Base-by-base conservation (phyloP, 2,797 vertebrate genomes). In the Hozukius guyotensis region DNA sequence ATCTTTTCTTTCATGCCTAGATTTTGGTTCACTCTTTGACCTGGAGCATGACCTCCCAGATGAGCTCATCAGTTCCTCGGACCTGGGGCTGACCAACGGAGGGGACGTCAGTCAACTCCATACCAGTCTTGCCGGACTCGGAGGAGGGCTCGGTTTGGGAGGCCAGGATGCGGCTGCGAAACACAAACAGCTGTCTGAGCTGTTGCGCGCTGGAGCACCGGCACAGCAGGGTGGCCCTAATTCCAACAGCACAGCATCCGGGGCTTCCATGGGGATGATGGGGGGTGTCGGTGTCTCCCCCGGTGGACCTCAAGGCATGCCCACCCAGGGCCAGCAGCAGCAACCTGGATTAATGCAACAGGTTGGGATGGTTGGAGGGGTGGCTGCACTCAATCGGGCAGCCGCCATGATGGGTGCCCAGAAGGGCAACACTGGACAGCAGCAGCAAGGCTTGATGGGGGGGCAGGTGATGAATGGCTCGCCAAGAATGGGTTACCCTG, bases 101-200 rank as follows among this genome's bases (percentile, higher is more conserved):
- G 95, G 93, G 24, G 98, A 99, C 90, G 94, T 97, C 89, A 95
- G 94, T 92, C 97, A 98, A 85, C 95, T 99, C 88, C 97, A 98
- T 84, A 96, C 96, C 87, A 97, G 95, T 90, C 94, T 98, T 77
- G 95, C 96, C 67, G 96, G 96, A 68, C 95, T 96, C 60, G 92
- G 88, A 52, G 87, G 86, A 10, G 89, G 87, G 25, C 72, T 94
- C 4, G 89, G 91, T 16, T 60, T 90, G 13, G 91, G 88, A n/a
- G 85, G 90, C 46, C 98, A 98, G 92, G 98, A 99, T 93, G 97
- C 98, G 49, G 98, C 98, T 56, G 96, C 97, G 74, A 99, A 99
- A 96, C 98, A 99, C 95, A 99, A 99, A 96, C 98, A 99, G 88
- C 95, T 99, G 34, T 99, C 98, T 56, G 98, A 99, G 92, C 96